phyloP scores from a whole-genome alignment of 2,113 vertebrate genomes.

The Lamprotornis superbus region DNA sequence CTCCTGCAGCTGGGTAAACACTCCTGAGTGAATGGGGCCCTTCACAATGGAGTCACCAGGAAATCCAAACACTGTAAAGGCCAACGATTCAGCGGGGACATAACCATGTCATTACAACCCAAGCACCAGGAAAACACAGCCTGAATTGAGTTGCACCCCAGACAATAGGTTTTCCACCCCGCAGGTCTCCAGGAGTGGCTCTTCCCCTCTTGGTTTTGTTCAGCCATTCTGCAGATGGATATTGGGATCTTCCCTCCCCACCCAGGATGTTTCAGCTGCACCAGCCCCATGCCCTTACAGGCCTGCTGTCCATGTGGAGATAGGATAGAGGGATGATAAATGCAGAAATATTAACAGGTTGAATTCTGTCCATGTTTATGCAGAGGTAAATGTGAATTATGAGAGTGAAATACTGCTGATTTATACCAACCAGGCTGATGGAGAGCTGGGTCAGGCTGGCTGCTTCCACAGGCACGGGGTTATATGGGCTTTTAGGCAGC shows the following conservation, averaged over 20 bases:
- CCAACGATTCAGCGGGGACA: background rate
- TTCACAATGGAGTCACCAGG: constrained; percentile 43
- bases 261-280: background rate
- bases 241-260: background rate
- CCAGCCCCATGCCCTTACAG: background rate
- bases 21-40: background rate
- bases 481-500: background rate
- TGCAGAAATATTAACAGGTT: background rate
- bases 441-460: background rate
- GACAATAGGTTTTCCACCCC: background rate
- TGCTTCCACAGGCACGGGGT: background rate
- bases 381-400: background rate
- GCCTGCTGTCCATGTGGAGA: background rate
- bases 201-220: background rate
- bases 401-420: background rate
- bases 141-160: background rate
- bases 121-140: constrained; percentile 4
- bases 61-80: constrained; percentile 28
- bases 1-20: constrained; percentile 63
- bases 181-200: background rate
- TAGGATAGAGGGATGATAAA: background rate
- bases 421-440: background rate
- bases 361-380: background rate
- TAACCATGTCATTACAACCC: background rate
- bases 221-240: background rate